Conservation (phyloP, 2,113 vertebrate species). For the Hydropotes inermis region DNA sequence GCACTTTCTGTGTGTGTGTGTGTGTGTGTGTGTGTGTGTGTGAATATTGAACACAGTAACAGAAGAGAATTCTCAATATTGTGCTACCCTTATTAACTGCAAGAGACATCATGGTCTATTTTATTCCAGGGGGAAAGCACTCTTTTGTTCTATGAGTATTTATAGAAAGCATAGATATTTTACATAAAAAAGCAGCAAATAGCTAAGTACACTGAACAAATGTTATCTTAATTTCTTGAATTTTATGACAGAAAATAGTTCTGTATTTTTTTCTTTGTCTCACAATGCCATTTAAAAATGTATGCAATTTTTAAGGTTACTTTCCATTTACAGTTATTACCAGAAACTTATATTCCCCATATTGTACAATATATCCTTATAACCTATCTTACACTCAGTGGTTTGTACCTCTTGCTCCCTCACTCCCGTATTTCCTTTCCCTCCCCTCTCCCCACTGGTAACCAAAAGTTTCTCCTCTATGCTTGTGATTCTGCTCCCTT, state of each 20-base stretch:
- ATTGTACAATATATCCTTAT: background rate
- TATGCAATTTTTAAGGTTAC: background rate
- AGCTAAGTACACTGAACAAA: background rate
- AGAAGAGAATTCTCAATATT: background rate
- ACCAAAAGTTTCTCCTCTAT: background rate
- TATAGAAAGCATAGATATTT: background rate
- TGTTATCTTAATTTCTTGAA: background rate
- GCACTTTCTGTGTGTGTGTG: background rate
- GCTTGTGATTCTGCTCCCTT: background rate
- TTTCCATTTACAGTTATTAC: background rate
- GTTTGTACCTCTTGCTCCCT: background rate
- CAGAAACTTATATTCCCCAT: background rate
- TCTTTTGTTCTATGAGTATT: background rate
- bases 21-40: background rate
- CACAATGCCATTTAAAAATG: background rate
- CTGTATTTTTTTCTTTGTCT: background rate
- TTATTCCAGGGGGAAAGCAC: background rate
- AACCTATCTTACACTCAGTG: background rate
- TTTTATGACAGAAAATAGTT: constrained; percentile 1
- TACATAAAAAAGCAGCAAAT: background rate
- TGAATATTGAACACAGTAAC: background rate
- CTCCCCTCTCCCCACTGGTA: background rate
- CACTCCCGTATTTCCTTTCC: background rate
- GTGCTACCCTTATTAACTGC: background rate
- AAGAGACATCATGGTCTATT: background rate